A percentile compares a stretch with the other conserved stretches of the same genome.
Evolutionary conservation across 2,888 invertebrate genomes (phyloP).

Genomic region (Polyploca ridens): DNA sequence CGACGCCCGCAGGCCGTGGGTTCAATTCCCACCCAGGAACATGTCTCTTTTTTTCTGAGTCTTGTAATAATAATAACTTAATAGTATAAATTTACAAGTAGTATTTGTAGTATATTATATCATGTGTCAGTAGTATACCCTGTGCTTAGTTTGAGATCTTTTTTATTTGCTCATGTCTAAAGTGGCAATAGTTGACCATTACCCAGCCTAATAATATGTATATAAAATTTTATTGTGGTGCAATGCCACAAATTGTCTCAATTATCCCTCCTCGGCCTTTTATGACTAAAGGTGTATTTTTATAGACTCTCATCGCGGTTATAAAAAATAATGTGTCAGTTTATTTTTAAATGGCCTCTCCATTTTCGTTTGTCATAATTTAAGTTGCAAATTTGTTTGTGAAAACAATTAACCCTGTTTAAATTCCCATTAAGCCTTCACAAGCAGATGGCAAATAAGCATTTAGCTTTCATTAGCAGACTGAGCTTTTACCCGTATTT

Average conservation of each 20-base stretch:
- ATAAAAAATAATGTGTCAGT: constrained; percentile 1
- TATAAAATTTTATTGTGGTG: not conserved
- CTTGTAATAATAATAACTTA: no score
- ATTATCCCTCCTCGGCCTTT: not conserved
- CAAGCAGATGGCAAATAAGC: constrained; percentile 19
- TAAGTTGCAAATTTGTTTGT: not conserved
- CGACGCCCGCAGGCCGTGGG: no score
- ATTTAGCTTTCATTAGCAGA: constrained; percentile 19
- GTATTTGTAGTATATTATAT: no score
- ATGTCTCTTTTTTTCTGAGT: no score
- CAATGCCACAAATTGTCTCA: not conserved
- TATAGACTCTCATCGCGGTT: not conserved
- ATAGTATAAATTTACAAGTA: no score
- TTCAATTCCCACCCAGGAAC: no score
- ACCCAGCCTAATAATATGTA: not conserved
- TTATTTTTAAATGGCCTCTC: not conserved
- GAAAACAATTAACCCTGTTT: constrained; percentile 13
- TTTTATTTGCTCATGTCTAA: not conserved
- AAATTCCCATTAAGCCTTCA: constrained; percentile 26
- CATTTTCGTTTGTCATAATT: not conserved
- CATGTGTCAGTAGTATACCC: no score
- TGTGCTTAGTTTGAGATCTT: no score
- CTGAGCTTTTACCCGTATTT: constrained; percentile 9
- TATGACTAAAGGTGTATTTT: not conserved
- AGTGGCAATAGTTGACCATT: not conserved